Base-by-base conservation (phyloP, 2,113 vertebrate species). In the Lipophrys pholis region DNA sequence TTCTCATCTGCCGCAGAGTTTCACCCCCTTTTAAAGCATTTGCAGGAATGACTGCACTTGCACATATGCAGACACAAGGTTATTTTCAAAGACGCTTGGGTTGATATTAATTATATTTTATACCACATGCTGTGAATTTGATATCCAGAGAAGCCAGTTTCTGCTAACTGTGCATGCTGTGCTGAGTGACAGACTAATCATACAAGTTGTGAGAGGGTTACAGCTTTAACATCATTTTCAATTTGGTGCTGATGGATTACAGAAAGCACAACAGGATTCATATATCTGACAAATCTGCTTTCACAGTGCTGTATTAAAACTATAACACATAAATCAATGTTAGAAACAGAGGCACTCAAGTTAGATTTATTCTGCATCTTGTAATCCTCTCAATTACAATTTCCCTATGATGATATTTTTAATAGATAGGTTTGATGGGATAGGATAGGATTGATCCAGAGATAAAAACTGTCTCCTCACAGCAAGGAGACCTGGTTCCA, bases 141-240 rank as follows among this genome's bases (percentile, higher is more conserved):
- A 91, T 76, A 86, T 78, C 68, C 3, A 53, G 60, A 30, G 76
- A 93, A 85, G 91, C 89, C 66, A 56, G 70, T 84, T 84, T 89
- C 52, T 88, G 83, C 89, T 83, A 80, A 76, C 53, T 1, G 3
- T 21, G 35, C 11, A 66, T 39, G 66, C 65, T 80, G 12, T 78
- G 53, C 60, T 35, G 45, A 15, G 9, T 21, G 40, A 39, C n/a
- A 0, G 67, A 73, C 49, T 65, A 46, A 58, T 39, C 5, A 56
- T 76, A 1, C 8, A n/a, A 56, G 10, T 46, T 48, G 5, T 53
- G 8, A 48, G 58, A 56, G 69, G 59, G 40, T n/a, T 40, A 50
- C 5, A 42, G 6, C 12, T n/a, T 41, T 58, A 6, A 11, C 4
- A 53, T 64, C 49, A 55, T 38, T 78, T 82, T 78, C 56, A 70